Evolutionary conservation across 2,888 invertebrate species (phyloP).

Genomic region (Diarsia dahlii): DNA sequence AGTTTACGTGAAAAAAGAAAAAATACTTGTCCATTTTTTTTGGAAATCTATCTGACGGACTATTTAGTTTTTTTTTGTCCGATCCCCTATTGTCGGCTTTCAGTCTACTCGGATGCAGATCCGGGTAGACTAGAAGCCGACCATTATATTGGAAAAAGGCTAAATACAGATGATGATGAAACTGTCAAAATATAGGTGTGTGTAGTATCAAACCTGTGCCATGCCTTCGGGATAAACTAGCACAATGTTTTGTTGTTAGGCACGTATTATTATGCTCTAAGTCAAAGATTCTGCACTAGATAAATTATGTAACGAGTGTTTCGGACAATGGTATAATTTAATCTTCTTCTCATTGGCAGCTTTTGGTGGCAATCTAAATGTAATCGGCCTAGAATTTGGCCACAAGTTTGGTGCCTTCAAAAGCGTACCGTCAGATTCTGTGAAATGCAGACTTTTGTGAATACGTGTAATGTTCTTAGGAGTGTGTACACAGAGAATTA

Average conservation of each 20-base stretch:
- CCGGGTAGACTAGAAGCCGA: neutral
- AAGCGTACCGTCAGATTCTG: neutral
- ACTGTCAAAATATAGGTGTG: neutral
- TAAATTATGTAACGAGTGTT: no score
- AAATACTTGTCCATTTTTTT: no score
- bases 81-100: no score
- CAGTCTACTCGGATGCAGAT: no score
- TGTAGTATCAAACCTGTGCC: neutral
- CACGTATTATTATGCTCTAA: neutral
- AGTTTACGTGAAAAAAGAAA: no score
- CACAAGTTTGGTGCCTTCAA: neutral
- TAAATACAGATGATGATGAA: neutral
- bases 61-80: no score
- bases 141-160: neutral
- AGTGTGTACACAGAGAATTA: no score
- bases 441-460: no score
- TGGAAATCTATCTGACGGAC: no score
- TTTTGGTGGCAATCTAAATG: neutral
- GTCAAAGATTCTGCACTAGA: neutral
- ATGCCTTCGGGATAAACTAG: neutral
- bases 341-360: neutral
- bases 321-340: neutral
- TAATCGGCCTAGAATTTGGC: neutral
- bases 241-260: neutral
- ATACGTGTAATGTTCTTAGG: no score